These are phyloP conservation scores for Galleria mellonella DNA, from an alignment of 1,140 invertebrate species.

Conservation along the genomic window DNA sequence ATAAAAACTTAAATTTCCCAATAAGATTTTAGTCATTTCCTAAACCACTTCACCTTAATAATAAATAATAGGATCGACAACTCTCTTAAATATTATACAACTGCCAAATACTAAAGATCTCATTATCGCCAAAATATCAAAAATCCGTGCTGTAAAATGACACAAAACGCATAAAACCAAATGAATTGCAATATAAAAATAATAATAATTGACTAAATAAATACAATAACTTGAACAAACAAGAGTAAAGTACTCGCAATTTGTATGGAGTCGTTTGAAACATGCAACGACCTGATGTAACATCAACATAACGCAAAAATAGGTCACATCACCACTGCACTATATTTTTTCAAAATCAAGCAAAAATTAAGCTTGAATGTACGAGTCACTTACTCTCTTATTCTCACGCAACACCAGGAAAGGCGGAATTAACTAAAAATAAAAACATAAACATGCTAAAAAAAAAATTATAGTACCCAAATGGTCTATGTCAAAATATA, in stretches of 20 bases:
- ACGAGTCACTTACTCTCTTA: constrained; percentile 55
- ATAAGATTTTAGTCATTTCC: too few relatives aligned
- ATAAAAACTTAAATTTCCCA: too few relatives aligned
- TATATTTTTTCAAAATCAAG: constrained; percentile 37
- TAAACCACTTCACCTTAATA: too few relatives aligned
- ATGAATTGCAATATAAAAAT: neutral
- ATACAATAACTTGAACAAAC: neutral
- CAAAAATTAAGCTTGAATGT: constrained; percentile 55
- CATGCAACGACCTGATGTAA: constrained; percentile 13
- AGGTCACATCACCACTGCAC: constrained; percentile 19
- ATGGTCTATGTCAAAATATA: too few relatives aligned
- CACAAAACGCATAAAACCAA: neutral
- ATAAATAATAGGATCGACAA: too few relatives aligned
- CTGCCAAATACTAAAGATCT: too few relatives aligned
- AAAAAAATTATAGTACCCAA: constrained; percentile 13
- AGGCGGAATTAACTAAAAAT: constrained; percentile 68
- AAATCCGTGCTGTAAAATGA: neutral
- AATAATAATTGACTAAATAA: neutral
- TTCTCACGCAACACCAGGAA: constrained; percentile 51
- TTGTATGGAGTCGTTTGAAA: neutral
- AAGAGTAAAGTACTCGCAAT: constrained; percentile 3
- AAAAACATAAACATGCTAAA: constrained; percentile 49
- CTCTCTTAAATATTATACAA: too few relatives aligned
- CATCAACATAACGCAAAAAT: constrained; percentile 14
- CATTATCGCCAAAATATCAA: neutral